A percentile compares a stretch with the other conserved stretches of the same genome.
Evolutionary conservation across 2,888 invertebrate genomes (phyloP).

Genomic region (Brassicogethes aeneus): DNA sequence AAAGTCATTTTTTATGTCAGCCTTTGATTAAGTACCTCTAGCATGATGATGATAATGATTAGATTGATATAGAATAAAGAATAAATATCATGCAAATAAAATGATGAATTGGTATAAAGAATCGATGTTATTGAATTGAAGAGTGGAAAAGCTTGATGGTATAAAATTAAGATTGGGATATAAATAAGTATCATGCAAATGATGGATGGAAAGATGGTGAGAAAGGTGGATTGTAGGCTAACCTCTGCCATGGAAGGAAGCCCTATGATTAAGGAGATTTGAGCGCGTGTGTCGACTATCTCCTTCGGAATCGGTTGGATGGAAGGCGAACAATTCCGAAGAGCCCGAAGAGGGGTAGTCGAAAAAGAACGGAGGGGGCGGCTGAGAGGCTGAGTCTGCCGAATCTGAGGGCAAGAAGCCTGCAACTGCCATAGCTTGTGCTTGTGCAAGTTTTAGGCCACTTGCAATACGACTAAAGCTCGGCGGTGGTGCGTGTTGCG

Average conservation of each 20-base stretch:
- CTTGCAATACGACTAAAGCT: conserved; percentile 54
- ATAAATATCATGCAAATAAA: too few species aligned
- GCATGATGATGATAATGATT: too few species aligned
- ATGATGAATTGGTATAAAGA: too few species aligned
- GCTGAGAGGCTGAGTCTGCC: conserved; percentile 29
- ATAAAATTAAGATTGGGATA: too few species aligned
- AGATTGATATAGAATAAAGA: too few species aligned
- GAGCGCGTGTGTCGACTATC: conserved; percentile 39
- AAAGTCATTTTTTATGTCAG: too few species aligned
- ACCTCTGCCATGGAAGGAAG: conserved; percentile 60
- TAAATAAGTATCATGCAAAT: too few species aligned
- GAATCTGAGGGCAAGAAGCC: conserved; percentile 50
- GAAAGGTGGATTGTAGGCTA: conserved; percentile 27
- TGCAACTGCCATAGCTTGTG: conserved; percentile 63
- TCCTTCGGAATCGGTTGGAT: conserved; percentile 28
- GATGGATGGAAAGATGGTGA: too few species aligned
- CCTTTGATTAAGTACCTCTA: too few species aligned
- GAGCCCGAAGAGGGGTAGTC: conserved; percentile 17
- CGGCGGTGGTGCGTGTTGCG: conserved; percentile 37
- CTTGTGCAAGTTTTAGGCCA: conserved; percentile 61
- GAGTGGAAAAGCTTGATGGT: too few species aligned
- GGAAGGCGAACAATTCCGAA: conserved; percentile 17
- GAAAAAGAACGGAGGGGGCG: conserved; percentile 23
- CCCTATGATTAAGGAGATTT: conserved; percentile 46
- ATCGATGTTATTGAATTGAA: too few species aligned